Evolutionary conservation across 2,888 invertebrate genomes (phyloP).

Genomic region (Peribatodes rhomboidaria): DNA sequence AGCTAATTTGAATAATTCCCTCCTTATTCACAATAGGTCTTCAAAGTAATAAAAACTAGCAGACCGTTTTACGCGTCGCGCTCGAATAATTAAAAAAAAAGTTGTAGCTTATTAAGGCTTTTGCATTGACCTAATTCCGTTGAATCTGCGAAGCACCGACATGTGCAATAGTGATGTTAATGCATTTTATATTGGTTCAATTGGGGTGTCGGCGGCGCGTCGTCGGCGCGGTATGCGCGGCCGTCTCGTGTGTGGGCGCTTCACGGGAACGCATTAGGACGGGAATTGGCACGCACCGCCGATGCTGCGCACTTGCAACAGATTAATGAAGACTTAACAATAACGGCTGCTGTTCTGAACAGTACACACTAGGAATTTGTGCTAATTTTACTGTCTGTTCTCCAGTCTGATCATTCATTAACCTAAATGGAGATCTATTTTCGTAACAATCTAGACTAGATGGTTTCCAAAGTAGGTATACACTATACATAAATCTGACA

Average conservation of each 20-base stretch:
- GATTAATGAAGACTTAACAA: constrained; percentile 47
- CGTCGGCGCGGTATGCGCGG: constrained; percentile 81
- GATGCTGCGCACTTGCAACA: constrained; percentile 43
- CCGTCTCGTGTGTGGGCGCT: constrained; percentile 79
- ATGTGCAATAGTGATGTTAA: constrained; percentile 76
- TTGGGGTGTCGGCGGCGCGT: constrained; percentile 72
- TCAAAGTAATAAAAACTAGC: constrained; percentile 48
- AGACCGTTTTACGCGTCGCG: constrained; percentile 51
- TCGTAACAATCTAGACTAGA: constrained; percentile 10
- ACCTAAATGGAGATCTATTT: constrained; percentile 30
- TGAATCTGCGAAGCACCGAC: constrained; percentile 81
- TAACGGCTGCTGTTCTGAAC: constrained; percentile 41
- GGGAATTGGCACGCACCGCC: constrained; percentile 72
- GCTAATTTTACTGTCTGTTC: constrained; percentile 42
- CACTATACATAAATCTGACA: not conserved
- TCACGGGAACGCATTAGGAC: constrained; percentile 80
- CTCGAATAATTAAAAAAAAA: constrained; percentile 49
- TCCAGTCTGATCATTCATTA: constrained; percentile 31
- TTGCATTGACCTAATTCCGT: constrained; percentile 46
- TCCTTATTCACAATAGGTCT: constrained; percentile 28
- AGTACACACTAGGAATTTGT: constrained; percentile 37
- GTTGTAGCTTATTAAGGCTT: constrained; percentile 39
- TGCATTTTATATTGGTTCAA: constrained; percentile 87
- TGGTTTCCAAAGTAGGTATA: not conserved
- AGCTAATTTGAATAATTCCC: constrained; percentile 30